Evolutionary conservation across 2,113 vertebrate genomes (phyloP), one percentile per base, ranked within the genome.

Genomic region (Camarhynchus parvulus): DNA sequence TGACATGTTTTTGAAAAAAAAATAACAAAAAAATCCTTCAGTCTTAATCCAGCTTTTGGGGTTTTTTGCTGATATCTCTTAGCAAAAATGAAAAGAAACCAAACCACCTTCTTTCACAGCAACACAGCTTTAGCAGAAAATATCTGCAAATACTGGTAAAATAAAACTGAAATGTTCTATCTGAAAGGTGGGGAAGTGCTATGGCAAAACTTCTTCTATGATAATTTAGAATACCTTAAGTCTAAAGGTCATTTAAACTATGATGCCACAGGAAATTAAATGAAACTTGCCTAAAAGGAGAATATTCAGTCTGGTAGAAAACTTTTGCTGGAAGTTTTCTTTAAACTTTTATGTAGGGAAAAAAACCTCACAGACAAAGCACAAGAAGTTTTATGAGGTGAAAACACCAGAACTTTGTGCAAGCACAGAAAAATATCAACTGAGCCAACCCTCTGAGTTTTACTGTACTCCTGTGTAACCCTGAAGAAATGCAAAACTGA

Each of bases 401-500:
- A 93, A 78, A 87, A 59, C 7, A 56, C 1, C 7, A 68, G 64
- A 89, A 74, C 83, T 81, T 79, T 64, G 4, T 82, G 76, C 72
- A 90, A 67, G 42, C 31, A 61, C 13, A 79, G 37, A 67, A 87
- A 68, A 88, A 50, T 42, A 39, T 49, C 37, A 87, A 6, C 23
- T 39, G 7, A 78, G 28, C 4, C 27, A 50, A 66, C 9, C 8
- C 66, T 53, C 55, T 55, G 21, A 42, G 27, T 83, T 75, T 81
- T 56, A n/a, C 55, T 35, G 5, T 56, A 83, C 70, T 74, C 68
- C 52, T 44, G 27, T 55, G 63, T 66, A 77, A 73, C 13, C 83
- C 70, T 31, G 52, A n/a, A 77, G 91, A 95, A 94, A 92, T 86
- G 68, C 31, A 94, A 90, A 93, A 81, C 47, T 37, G 18, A 81